Percentiles rank a stretch among this genome's conserved stretches.
These are phyloP conservation scores for Heterocephalus glaber DNA, from an alignment of 2,113 vertebrate genomes.

Conservation along the genomic window DNA sequence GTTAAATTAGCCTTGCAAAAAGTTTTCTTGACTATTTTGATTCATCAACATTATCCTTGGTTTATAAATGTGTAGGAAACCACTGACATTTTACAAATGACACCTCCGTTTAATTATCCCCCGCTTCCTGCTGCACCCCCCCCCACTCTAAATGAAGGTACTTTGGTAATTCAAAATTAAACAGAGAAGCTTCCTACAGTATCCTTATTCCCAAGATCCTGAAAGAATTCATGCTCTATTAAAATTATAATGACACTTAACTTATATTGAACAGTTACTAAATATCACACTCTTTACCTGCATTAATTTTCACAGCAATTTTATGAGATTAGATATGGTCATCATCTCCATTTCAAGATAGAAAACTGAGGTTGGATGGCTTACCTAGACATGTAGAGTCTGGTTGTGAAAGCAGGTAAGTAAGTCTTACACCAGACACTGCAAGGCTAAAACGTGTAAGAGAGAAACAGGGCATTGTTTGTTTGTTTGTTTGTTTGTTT, in stretches of 20 bases:
- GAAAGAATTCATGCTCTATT: neutral
- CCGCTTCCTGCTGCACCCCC: neutral
- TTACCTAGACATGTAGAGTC: neutral
- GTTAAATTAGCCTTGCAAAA: constrained; percentile 64
- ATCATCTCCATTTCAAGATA: neutral
- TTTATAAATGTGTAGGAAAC: constrained; percentile 63
- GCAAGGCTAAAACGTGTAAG: neutral
- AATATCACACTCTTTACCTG: neutral
- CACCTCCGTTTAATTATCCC: constrained; percentile 51
- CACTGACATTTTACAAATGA: constrained; percentile 60
- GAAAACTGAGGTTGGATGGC: neutral
- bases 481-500: neutral
- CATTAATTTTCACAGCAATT: neutral
- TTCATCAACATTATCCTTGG: constrained; percentile 39
- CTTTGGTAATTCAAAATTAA: constrained; percentile 60
- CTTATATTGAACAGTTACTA: neutral
- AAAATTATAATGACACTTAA: constrained; percentile 48
- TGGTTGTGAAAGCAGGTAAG: neutral
- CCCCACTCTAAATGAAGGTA: constrained; percentile 15
- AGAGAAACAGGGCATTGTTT: neutral
- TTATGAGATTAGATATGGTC: neutral
- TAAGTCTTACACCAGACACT: neutral
- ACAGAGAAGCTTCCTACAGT: neutral
- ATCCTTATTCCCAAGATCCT: neutral
- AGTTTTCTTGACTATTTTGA: constrained; percentile 58